phyloP scores from a whole-genome alignment of 1,140 invertebrate genomes.

The Leucophenga varia region DNA sequence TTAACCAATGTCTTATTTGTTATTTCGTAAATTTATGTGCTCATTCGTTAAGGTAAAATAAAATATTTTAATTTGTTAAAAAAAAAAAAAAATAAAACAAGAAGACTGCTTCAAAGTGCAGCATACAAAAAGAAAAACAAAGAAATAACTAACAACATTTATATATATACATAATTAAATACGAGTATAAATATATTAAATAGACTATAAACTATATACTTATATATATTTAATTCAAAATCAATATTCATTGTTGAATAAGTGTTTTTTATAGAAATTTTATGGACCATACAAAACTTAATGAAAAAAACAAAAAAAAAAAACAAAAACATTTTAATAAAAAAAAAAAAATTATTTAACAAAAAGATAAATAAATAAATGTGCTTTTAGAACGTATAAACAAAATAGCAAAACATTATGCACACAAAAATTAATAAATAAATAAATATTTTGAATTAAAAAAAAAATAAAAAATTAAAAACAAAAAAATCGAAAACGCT shows the following conservation, averaged over 20 bases:
- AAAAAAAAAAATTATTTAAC: conserved; percentile 20
- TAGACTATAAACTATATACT: conserved; percentile 15
- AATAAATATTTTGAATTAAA: conserved; percentile 4
- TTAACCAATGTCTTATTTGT: no score
- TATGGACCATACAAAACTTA: conserved; percentile 35
- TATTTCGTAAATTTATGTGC: no score
- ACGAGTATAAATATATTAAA: conserved; percentile 9
- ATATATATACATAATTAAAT: background rate
- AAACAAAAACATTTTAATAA: conserved; percentile 8
- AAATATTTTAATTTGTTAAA: no score
- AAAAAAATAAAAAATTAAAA: conserved; percentile 20
- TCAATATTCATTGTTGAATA: background rate
- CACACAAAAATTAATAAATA: conserved; percentile 23
- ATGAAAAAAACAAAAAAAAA: conserved; percentile 5
- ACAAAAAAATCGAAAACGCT: conserved; percentile 42
- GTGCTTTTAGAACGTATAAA: background rate
- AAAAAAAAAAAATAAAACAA: no score
- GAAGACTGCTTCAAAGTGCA: no score
- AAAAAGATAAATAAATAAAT: conserved; percentile 4
- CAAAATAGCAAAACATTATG: no score
- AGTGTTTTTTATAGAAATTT: conserved; percentile 40
- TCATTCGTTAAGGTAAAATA: no score
- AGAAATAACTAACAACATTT: conserved; percentile 10
- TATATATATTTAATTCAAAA: no score
- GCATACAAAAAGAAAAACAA: conserved; percentile 16